Evolutionary conservation across 2,888 invertebrate species (phyloP), one percentile per base, ranked within the genome.

Genomic region (Zygogramma bicolorata): DNA sequence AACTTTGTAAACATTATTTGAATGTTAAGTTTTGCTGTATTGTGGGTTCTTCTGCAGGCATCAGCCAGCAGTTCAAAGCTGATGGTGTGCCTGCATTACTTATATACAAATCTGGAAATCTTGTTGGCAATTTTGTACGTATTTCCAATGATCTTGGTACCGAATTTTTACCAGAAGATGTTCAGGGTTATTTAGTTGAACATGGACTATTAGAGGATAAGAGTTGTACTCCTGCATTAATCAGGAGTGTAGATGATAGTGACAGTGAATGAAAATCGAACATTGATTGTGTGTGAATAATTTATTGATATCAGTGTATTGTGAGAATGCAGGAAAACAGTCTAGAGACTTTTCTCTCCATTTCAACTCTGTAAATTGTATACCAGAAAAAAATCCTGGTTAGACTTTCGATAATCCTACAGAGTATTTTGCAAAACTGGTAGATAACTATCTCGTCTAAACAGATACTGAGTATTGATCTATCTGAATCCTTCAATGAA

Each of bases 71-170:
- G 80, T 98, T 98, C 86, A 93, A 95, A 85, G 88, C 90, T 25
- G 93, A 93, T 80, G 98, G 97, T 22, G 92, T 98, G 0, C 99
- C 99, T 13, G 97, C 98, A 1, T 86, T 99, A 65, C 88, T 98
- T 40, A 93, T 96, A 0, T 99, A 99, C 86, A 97, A 97, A 88
- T 93, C 90, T 46, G 96, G 97, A 3, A 94, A 95, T 83, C 88
- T 98, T 4, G 93, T 98, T 83, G 97, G 97, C 0, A 98, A 97
- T 87, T 98, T 97, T 88, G 93, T 98, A 0, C 91, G 94, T 65
- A 85, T 99, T 13, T 92, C 94, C 0, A 93, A 95, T 82, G 96
- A 96, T 83, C 89, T 99, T 62, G 97, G 97, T 0, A 93, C 93
- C 83, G 96, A 97, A 84, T 98, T 98, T 88, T 95, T 91, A 88